Conservation (phyloP, 1,140 invertebrate species). For the Caenorhabditis briggsae region DNA sequence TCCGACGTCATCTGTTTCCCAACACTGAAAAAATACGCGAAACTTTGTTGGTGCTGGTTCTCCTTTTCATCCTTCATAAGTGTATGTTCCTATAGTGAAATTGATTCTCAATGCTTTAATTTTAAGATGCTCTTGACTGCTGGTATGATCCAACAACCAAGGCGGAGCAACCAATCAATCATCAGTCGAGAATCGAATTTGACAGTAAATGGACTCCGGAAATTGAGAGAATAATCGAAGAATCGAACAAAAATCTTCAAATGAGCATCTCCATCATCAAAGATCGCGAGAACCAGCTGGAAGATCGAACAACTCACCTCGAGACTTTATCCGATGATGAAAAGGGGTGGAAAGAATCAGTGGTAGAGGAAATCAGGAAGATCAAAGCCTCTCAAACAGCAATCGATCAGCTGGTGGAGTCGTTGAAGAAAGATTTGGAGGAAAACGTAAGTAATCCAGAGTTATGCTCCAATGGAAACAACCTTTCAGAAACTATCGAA, state of each 20-base stretch:
- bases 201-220: neutral
- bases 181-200: neutral
- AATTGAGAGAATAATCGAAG: neutral
- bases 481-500: neutral
- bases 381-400: neutral
- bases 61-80: neutral
- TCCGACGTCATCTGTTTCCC: neutral
- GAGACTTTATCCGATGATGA: neutral
- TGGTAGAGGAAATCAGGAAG: neutral
- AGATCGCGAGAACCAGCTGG: neutral
- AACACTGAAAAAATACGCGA: neutral
- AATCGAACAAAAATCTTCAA: too few relatives aligned
- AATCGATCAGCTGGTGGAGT: neutral
- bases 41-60: neutral
- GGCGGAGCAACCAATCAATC: neutral
- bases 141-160: neutral
- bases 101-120: neutral
- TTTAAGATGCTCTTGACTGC: conserved; percentile 17
- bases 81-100: neutral
- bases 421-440: neutral
- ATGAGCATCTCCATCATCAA: neutral
- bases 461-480: too few relatives aligned
- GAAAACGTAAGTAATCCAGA: neutral
- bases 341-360: conserved; percentile 14
- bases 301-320: neutral